Conservation (phyloP, 2,888 invertebrate genomes). For the Noctua janthe region DNA sequence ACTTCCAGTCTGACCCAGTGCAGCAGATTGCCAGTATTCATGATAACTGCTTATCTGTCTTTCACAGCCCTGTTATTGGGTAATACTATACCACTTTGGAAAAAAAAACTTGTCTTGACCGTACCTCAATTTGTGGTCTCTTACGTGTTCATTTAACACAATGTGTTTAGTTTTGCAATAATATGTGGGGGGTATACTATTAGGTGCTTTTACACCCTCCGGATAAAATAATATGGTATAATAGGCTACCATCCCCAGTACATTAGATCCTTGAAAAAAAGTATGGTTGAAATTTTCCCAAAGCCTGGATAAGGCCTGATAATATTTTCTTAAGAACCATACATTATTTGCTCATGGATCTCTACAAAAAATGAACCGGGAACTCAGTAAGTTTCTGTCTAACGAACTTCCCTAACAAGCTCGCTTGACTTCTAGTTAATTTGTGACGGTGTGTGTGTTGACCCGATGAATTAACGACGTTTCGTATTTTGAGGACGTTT, state of each 20-base stretch:
- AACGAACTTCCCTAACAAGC: conserved; percentile 65
- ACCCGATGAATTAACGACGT: conserved; percentile 35
- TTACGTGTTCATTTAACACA: background rate
- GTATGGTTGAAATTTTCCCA: background rate
- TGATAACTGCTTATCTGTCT: background rate
- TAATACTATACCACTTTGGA: too few species aligned
- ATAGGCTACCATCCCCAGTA: background rate
- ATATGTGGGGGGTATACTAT: background rate
- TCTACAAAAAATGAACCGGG: conserved; percentile 55
- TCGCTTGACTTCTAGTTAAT: conserved; percentile 62
- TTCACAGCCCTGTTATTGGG: background rate
- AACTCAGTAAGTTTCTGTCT: conserved; percentile 49
- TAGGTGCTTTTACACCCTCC: background rate
- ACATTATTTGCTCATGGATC: conserved; percentile 40
- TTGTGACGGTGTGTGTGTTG: conserved; percentile 56
- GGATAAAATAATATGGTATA: background rate
- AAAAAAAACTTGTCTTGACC: too few species aligned
- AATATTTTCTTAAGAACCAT: background rate
- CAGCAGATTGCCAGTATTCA: background rate
- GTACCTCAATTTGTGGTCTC: background rate
- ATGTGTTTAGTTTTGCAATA: background rate
- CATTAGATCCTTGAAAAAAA: background rate
- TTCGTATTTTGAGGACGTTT: conserved; percentile 33
- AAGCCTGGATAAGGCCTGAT: background rate
- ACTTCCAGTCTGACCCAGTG: background rate